phyloP scores from a whole-genome alignment of 2,797 vertebrate species.

The Meda fulgida region DNA sequence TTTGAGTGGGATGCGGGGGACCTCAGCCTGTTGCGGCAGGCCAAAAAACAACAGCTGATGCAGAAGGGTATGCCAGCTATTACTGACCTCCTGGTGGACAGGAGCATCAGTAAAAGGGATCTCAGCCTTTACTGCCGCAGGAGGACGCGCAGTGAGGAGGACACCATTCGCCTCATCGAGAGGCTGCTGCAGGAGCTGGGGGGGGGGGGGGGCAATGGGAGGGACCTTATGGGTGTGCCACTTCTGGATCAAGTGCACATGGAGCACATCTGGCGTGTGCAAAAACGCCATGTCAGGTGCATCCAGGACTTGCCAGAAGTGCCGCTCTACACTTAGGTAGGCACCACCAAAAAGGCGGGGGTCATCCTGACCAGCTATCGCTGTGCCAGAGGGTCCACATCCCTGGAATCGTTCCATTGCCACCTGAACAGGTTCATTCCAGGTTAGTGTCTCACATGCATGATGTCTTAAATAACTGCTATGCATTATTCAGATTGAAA shows the following conservation, averaged over 20 bases:
- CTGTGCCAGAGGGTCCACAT: constrained; percentile 49
- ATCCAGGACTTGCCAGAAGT: constrained; percentile 51
- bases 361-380: constrained; percentile 19
- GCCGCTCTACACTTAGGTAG: constrained; percentile 19
- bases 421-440: too few relatives aligned
- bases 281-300: constrained; percentile 36
- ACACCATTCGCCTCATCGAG: constrained; percentile 29
- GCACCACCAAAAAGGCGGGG: constrained; percentile 27
- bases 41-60: too few relatives aligned
- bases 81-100: too few relatives aligned
- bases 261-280: constrained; percentile 33
- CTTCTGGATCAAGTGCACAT: constrained; percentile 30
- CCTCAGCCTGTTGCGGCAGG: too few relatives aligned
- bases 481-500: too few relatives aligned
- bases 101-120: too few relatives aligned
- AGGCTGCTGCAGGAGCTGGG: constrained; percentile 41
- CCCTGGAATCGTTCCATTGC: constrained; percentile 49
- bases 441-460: too few relatives aligned
- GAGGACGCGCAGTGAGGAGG: constrained; percentile 11
- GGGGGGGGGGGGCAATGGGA: neutral
- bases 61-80: too few relatives aligned
- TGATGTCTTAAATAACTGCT: too few relatives aligned
- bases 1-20: too few relatives aligned
- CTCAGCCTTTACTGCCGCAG: constrained; percentile 48
- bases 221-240: constrained; percentile 28